phyloP scores from a whole-genome alignment of 2,797 vertebrate genomes.

The Galaxias olidus region DNA sequence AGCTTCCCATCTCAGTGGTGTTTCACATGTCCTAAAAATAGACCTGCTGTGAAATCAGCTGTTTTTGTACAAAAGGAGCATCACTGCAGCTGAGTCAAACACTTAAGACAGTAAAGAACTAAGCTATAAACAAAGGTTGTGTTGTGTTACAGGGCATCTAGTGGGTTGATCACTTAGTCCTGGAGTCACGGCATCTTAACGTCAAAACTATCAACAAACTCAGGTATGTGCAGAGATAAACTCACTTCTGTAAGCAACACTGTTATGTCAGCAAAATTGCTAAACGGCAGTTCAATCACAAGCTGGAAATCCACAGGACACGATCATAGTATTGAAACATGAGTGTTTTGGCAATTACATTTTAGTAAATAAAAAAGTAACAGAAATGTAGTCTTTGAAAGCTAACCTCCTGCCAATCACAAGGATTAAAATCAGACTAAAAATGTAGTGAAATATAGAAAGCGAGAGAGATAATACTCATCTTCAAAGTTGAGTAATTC shows the following conservation, averaged over 20 bases:
- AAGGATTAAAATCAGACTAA: slow-evolving; percentile 64
- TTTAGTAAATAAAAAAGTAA: too few species aligned
- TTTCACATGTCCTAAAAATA: slow-evolving; percentile 7
- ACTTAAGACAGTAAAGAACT: neutral
- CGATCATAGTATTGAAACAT: too few species aligned
- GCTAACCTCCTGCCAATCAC: slow-evolving; percentile 62
- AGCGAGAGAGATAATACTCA: slow-evolving; percentile 27
- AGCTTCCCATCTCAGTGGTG: neutral
- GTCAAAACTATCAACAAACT: too few species aligned
- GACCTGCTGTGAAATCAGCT: neutral
- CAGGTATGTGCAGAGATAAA: too few species aligned
- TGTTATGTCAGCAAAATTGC: too few species aligned
- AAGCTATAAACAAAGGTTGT: neutral
- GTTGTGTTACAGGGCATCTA: neutral
- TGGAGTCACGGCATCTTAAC: too few species aligned
- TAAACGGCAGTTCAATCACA: too few species aligned
- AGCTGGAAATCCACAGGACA: too few species aligned
- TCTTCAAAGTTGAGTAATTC: neutral
- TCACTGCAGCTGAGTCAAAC: neutral
- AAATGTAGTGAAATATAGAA: slow-evolving; percentile 60
- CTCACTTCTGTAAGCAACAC: too few species aligned
- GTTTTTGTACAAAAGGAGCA: neutral
- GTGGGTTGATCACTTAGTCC: too few species aligned
- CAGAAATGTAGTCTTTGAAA: slow-evolving; percentile 30
- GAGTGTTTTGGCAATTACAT: too few species aligned